A percentile compares a stretch with the other conserved stretches of the same genome.
phyloP scores from a whole-genome alignment of 1,140 invertebrate genomes.

The Hycleus phaleratus region DNA sequence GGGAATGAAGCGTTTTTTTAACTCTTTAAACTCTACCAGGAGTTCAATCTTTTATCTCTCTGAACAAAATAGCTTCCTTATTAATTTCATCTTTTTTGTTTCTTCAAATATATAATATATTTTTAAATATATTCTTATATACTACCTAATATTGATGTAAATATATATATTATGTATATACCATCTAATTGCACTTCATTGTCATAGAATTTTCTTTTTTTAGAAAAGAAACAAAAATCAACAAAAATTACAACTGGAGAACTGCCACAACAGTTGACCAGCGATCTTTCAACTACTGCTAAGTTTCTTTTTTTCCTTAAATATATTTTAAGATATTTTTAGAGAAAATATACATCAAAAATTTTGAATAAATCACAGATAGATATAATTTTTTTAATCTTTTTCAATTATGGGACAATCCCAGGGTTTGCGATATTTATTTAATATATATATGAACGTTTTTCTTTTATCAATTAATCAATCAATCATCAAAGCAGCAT shows the following conservation, averaged over 20 bases:
- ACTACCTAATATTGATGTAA: constrained; percentile 47
- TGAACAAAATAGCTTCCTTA: constrained; percentile 42
- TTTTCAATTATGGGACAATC: constrained; percentile 36
- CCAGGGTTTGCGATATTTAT: constrained; percentile 35
- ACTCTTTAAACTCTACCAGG: constrained; percentile 41
- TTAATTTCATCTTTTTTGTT: too few species aligned
- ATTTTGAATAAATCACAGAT: constrained; percentile 49
- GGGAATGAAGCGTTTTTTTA: constrained; percentile 34
- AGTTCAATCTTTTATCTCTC: constrained; percentile 56
- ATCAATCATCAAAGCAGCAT: constrained; percentile 39
- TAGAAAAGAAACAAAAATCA: background rate
- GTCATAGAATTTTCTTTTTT: constrained; percentile 27
- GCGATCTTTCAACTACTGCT: constrained; percentile 37
- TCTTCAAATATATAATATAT: constrained; percentile 43
- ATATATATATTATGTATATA: constrained; percentile 46
- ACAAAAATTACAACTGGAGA: background rate
- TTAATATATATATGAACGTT: constrained; percentile 21
- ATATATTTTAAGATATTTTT: constrained; percentile 45
- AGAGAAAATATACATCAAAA: constrained; percentile 49
- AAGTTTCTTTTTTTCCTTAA: constrained; percentile 41
- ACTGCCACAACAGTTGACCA: background rate
- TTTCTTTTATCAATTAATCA: constrained; percentile 18
- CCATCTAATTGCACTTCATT: constrained; percentile 49
- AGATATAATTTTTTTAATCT: constrained; percentile 43
- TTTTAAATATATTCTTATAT: constrained; percentile 43